These are phyloP conservation scores for Aptenodytes forsteri DNA, from an alignment of 2,113 vertebrate genomes.

Conservation along the genomic window DNA sequence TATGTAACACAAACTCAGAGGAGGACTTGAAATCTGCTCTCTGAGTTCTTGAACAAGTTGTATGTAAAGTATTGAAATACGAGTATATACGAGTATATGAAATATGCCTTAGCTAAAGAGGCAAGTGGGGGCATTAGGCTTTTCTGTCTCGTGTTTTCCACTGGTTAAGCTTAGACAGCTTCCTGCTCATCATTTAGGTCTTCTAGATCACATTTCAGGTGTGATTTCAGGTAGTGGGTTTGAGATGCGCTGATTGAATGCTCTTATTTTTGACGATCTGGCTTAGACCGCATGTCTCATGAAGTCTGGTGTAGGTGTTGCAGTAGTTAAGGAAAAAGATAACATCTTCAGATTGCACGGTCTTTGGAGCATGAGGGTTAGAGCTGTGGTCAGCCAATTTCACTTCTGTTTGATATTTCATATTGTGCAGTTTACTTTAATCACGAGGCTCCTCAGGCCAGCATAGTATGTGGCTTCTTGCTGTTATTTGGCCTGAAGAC, in stretches of 20 bases:
- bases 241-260: not conserved
- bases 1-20: not conserved
- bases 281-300: not conserved
- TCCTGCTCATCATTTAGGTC: not conserved
- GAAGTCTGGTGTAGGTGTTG: not conserved
- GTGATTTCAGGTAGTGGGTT: not conserved
- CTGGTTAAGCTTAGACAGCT: not conserved
- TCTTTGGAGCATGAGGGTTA: not conserved
- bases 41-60: not conserved
- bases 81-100: accelerated
- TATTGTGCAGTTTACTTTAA: not conserved
- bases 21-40: not conserved
- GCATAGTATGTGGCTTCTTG: not conserved
- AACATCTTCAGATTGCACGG: not conserved
- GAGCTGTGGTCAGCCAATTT: not conserved
- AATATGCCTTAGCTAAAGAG: not conserved
- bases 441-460: not conserved
- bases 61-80: not conserved
- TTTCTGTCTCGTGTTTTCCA: not conserved
- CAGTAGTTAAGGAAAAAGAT: not conserved
- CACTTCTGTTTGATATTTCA: not conserved
- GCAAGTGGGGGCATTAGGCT: not conserved
- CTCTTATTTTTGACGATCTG: not conserved
- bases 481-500: not conserved
- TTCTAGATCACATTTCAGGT: not conserved